Conservation (phyloP, 2,113 vertebrate species). For the Paramisgurnus dabryanus region DNA sequence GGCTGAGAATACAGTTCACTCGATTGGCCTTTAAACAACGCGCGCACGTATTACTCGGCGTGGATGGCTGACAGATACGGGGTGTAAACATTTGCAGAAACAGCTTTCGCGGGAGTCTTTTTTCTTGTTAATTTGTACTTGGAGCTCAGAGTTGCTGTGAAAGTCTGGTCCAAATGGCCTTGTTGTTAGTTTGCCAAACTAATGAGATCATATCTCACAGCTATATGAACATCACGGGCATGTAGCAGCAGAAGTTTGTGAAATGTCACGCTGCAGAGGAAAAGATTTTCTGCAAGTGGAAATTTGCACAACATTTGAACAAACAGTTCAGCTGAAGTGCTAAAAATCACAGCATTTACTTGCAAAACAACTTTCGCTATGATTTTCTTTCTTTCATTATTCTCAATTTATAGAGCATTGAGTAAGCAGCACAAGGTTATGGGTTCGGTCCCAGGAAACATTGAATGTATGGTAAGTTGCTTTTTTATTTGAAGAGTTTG, state of each 20-base stretch:
- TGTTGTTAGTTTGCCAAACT: conserved; percentile 18
- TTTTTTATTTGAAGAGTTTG: no score
- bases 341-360: no score
- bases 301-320: no score
- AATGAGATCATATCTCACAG: conserved; percentile 8
- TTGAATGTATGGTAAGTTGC: no score
- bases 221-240: conserved; percentile 14
- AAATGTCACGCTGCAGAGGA: not conserved
- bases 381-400: no score
- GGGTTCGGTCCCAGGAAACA: no score
- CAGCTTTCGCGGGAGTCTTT: conserved; percentile 38
- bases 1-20: conserved; percentile 59
- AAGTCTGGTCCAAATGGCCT: conserved; percentile 24
- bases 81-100: conserved; percentile 64
- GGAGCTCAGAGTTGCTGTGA: conserved; percentile 14
- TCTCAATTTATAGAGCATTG: no score
- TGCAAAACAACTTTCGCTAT: no score
- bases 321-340: no score
- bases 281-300: not conserved
- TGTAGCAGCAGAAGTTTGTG: conserved; percentile 1
- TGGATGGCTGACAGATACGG: conserved; percentile 61
- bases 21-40: conserved; percentile 48
- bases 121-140: conserved; percentile 17
- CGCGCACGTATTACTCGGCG: conserved; percentile 34
- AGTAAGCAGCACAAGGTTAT: no score